A percentile compares a stretch with the other conserved stretches of the same genome.
phyloP scores from a whole-genome alignment of 2,113 vertebrate genomes.

The Bos taurus region DNA sequence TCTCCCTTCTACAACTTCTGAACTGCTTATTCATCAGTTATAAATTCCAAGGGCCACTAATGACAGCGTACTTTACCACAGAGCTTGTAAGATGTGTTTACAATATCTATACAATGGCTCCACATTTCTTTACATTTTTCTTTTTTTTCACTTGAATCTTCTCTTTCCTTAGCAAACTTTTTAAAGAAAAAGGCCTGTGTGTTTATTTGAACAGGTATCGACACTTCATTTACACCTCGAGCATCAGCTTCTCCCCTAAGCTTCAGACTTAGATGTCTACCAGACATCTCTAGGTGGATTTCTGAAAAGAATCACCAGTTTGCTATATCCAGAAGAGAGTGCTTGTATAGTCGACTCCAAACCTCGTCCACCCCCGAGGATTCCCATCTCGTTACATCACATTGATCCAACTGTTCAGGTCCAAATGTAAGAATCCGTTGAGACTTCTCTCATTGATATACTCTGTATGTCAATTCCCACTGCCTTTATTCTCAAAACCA shows the following conservation, averaged over 20 bases:
- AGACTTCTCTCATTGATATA: background rate
- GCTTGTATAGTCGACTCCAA: background rate
- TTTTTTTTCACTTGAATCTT: background rate
- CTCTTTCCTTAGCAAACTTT: background rate
- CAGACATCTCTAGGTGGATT: background rate
- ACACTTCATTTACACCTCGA: background rate
- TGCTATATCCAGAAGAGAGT: background rate
- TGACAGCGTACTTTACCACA: background rate
- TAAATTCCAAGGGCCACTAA: background rate
- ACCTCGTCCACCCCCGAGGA: background rate
- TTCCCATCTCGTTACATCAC: background rate
- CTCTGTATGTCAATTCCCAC: background rate
- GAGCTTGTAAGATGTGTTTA: background rate
- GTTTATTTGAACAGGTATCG: background rate
- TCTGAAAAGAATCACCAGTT: background rate
- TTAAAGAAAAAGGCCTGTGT: background rate
- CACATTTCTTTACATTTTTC: background rate
- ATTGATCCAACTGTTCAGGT: background rate
- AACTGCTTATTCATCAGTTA: too few relatives aligned
- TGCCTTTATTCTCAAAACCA: background rate
- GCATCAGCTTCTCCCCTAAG: background rate
- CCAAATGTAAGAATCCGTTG: background rate
- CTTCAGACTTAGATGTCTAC: background rate
- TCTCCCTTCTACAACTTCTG: too few relatives aligned
- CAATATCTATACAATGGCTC: background rate